Base-by-base conservation (phyloP, 2,113 vertebrate species). In the Festucalex cinctus region DNA sequence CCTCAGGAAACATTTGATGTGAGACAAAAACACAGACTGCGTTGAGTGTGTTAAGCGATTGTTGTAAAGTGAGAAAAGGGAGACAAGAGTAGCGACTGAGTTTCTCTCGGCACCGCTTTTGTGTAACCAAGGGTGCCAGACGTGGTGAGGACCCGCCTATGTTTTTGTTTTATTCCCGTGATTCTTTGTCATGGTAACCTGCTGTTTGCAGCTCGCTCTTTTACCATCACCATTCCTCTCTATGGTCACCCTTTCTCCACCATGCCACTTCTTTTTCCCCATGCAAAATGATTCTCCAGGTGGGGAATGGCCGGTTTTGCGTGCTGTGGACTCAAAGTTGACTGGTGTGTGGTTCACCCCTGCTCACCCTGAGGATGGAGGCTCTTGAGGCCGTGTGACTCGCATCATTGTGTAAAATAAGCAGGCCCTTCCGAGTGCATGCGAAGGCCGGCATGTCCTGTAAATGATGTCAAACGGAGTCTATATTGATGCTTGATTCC, bases 161-260 rank as follows among this genome's bases (percentile, higher is more conserved):
- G 78, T 90, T 87, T 89, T 75, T 89, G 82, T 89, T 89, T 88
- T 77, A 85, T 82, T 85, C 75, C 78, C 65, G 63, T 46, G 66
- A 69, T 85, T 81, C 59, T 75, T 87, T 65, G 84, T 81, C 89
- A 89, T 92, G 88, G 87, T 78, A 90, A 91, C 91, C 73, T 76
- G 56, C 68, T 79, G 66, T 65, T 79, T 89, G 83, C 63, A 75
- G 74, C 51, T 43, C 24, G 37, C 60, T 14, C 73, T 59, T 63
- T 70, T 63, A 65, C 77, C 63, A 44, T 85, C 72, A 75, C 83
- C 74, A 67, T 73, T 80, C 70, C 77, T 76, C 74, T 74, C 58
- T 49, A 56, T 48, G 66, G 58, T 76, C 81, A 68, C 75, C 44
- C 64, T 79, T 74, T 78, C 77, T 74, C 69, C 79, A 80, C 73